These are phyloP conservation scores for Cyrtodaria siliqua DNA, from an alignment of 2,888 invertebrate species.

Conservation along the genomic window DNA sequence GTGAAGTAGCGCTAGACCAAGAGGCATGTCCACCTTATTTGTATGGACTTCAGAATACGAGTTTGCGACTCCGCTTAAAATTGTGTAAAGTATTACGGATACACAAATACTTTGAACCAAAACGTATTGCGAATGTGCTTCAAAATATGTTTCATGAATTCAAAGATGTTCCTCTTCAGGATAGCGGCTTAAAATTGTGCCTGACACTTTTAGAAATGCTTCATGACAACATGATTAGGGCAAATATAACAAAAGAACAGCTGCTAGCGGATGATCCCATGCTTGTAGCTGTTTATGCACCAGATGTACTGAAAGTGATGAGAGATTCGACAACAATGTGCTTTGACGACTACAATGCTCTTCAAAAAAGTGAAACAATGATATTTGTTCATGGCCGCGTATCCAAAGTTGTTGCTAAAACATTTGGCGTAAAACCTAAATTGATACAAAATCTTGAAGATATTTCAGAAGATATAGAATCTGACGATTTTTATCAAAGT, in stretches of 20 bases:
- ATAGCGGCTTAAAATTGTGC: not conserved
- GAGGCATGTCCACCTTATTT: slow-evolving; percentile 17
- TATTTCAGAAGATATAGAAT: slow-evolving; percentile 69
- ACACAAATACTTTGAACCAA: slow-evolving; percentile 1
- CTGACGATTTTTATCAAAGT: slow-evolving; percentile 75
- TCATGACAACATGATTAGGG: not conserved
- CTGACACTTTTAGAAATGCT: not conserved
- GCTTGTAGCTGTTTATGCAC: slow-evolving; percentile 44
- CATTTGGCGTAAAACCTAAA: slow-evolving; percentile 37
- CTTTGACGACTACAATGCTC: slow-evolving; percentile 72
- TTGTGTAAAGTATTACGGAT: slow-evolving; percentile 15
- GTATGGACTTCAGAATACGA: not conserved
- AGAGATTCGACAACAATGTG: slow-evolving; percentile 65
- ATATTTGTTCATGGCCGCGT: slow-evolving; percentile 51
- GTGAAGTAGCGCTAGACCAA: not conserved
- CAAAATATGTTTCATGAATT: not conserved
- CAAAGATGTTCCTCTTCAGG: not conserved
- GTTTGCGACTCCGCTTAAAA: not conserved
- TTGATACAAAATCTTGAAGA: slow-evolving; percentile 68
- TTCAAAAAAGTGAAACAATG: slow-evolving; percentile 33
- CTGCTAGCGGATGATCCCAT: not conserved
- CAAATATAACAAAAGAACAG: not conserved
- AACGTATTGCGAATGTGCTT: not conserved
- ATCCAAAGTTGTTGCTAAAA: slow-evolving; percentile 13
- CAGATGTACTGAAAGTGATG: slow-evolving; percentile 70